Conservation (phyloP, 2,113 vertebrate genomes). For the Notothenia coriiceps region DNA sequence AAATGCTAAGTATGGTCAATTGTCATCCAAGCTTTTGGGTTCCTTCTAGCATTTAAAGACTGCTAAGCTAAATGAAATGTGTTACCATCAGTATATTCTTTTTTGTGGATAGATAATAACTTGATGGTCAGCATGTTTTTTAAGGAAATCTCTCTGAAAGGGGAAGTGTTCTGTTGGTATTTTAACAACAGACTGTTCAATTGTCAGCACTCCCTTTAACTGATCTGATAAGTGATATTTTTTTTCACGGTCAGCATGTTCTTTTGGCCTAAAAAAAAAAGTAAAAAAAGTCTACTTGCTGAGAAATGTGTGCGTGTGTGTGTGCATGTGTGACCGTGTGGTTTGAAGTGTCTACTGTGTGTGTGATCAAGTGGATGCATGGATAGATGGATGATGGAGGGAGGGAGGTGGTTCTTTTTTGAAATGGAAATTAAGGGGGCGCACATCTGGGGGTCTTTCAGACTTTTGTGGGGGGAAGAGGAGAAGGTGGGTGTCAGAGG, state of each 20-base stretch:
- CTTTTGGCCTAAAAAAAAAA: not conserved
- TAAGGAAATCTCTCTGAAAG: not conserved
- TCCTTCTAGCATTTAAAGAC: constrained; percentile 7
- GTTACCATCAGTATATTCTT: constrained; percentile 42
- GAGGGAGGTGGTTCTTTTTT: constrained; percentile 72
- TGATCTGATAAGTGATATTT: constrained; percentile 31
- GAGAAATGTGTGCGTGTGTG: constrained; percentile 38
- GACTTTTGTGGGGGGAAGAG: constrained; percentile 68
- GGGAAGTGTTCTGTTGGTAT: constrained; percentile 25
- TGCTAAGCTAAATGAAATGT: constrained; percentile 17
- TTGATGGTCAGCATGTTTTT: constrained; percentile 41
- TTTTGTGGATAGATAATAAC: constrained; percentile 19
- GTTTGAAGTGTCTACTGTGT: constrained; percentile 39
- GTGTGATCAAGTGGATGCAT: constrained; percentile 43
- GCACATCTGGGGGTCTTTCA: constrained; percentile 83
- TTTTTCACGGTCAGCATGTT: constrained; percentile 27
- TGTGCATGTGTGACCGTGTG: constrained; percentile 34
- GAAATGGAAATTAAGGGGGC: constrained; percentile 80
- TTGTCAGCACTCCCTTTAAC: constrained; percentile 12
- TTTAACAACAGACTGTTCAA: constrained; percentile 8
- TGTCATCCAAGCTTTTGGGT: constrained; percentile 9
- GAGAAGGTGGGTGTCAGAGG: constrained; percentile 75
- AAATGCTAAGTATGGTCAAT: not conserved
- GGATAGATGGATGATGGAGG: constrained; percentile 62
- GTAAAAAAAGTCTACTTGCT: not conserved